A percentile compares a stretch with the other conserved stretches of the same genome.
phyloP scores from a whole-genome alignment of 2,888 invertebrate species.

The Pyrochroa serraticornis region DNA sequence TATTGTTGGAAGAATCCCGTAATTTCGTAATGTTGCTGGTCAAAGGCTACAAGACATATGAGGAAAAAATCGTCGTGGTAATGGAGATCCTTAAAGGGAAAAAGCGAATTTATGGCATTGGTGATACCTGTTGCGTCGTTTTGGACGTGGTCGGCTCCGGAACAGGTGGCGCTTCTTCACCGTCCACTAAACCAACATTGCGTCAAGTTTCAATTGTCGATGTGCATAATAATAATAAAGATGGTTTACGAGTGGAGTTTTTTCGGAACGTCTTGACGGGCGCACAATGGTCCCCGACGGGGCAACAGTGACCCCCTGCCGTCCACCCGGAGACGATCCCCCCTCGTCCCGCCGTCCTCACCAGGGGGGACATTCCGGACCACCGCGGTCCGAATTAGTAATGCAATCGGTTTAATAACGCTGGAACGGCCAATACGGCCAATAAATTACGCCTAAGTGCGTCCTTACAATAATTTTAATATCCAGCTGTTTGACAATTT shows the following conservation, averaged over 20 bases:
- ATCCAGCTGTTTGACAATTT: conserved; percentile 32
- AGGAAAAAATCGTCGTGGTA: no score
- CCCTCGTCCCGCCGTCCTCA: conserved; percentile 19
- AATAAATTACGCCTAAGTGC: conserved; percentile 33
- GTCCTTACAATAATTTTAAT: conserved; percentile 36
- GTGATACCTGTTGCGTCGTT: conserved; percentile 23
- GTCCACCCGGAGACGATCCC: conserved; percentile 35
- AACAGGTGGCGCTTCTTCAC: conserved; percentile 34
- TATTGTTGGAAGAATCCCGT: no score
- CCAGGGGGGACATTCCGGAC: conserved; percentile 30
- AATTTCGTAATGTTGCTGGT: no score
- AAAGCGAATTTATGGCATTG: neutral
- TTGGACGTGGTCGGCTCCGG: no score
- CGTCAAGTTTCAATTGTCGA: conserved; percentile 51
- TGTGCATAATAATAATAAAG: conserved; percentile 55
- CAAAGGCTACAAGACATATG: no score
- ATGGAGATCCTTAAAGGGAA: no score
- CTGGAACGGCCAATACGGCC: conserved; percentile 34
- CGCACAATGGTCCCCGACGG: conserved; percentile 56
- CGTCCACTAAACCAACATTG: conserved; percentile 46
- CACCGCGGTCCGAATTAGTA: conserved; percentile 37
- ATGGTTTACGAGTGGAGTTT: conserved; percentile 56
- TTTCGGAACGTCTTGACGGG: conserved; percentile 55
- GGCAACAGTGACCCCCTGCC: conserved; percentile 52
- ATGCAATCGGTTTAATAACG: conserved; percentile 38